These are phyloP conservation scores for Littorina saxatilis DNA, from an alignment of 1,140 invertebrate genomes.

Conservation along the genomic window DNA sequence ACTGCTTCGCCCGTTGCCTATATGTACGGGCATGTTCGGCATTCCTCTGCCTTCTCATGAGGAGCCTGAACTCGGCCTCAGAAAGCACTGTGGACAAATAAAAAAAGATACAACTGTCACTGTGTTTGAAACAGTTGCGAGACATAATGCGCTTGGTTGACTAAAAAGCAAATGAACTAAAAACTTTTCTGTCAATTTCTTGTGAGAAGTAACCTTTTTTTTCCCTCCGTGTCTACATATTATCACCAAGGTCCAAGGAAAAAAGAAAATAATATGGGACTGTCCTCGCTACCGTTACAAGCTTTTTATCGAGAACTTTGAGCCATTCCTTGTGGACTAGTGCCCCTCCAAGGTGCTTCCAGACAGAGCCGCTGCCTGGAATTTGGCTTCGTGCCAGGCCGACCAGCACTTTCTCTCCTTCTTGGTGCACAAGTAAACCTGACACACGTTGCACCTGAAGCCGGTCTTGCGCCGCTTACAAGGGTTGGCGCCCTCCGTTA, in stretches of 20 bases:
- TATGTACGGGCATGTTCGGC: not conserved
- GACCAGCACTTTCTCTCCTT: slow-evolving; percentile 2
- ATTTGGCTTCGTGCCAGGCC: not conserved
- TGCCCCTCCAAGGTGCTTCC: no score
- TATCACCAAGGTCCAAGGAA: no score
- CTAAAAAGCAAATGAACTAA: no score
- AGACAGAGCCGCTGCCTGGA: no score
- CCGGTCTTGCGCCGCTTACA: slow-evolving; percentile 3
- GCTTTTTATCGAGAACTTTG: no score
- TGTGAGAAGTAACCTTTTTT: no score
- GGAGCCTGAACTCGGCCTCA: not conserved
- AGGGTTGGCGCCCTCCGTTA: slow-evolving; percentile 1
- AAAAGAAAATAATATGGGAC: no score
- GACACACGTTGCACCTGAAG: not conserved
- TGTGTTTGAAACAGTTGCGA: not conserved
- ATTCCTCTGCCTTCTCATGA: not conserved
- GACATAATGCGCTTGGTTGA: not conserved
- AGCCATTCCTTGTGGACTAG: no score
- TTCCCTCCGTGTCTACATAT: no score
- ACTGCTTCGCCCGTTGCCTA: not conserved
- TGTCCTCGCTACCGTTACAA: no score
- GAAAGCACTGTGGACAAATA: slow-evolving; percentile 1
- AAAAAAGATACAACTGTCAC: not conserved
- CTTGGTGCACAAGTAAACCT: not conserved
- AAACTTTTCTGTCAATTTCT: no score